Conservation (phyloP, 1,140 invertebrate genomes). For the Orussus abietinus region DNA sequence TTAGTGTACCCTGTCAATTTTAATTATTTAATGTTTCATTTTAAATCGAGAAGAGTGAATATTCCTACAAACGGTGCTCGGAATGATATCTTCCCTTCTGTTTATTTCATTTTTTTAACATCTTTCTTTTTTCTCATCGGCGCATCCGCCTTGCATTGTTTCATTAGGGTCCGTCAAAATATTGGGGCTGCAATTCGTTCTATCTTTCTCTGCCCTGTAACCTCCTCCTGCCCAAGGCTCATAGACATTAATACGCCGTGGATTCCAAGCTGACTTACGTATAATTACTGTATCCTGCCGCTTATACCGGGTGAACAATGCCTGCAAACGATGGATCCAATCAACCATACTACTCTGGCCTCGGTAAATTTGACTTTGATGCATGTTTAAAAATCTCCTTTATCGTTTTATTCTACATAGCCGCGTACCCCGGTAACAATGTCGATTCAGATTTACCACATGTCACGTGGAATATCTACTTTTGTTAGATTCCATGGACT, state of each 20-base stretch:
- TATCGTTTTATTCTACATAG: too few relatives aligned
- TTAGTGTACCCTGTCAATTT: too few relatives aligned
- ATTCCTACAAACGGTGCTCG: too few relatives aligned
- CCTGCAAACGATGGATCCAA: too few relatives aligned
- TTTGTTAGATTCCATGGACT: too few relatives aligned
- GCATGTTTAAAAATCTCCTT: too few relatives aligned
- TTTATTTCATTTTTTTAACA: not conserved
- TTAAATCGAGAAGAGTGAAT: slow-evolving; percentile 19
- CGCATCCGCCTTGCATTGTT: slow-evolving; percentile 24
- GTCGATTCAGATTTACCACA: too few relatives aligned
- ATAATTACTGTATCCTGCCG: slow-evolving; percentile 21
- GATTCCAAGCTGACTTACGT: slow-evolving; percentile 21
- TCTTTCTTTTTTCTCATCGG: not conserved
- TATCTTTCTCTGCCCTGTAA: slow-evolving; percentile 15
- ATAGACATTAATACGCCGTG: slow-evolving; percentile 16
- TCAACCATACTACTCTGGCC: too few relatives aligned
- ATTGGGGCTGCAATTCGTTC: slow-evolving; percentile 18
- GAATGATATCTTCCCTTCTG: slow-evolving; percentile 26
- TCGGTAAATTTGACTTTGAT: too few relatives aligned
- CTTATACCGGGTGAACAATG: slow-evolving; percentile 26
- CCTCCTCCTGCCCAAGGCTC: slow-evolving; percentile 24
- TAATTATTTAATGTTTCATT: too few relatives aligned
- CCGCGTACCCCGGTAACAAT: too few relatives aligned
- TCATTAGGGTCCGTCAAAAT: slow-evolving; percentile 24
- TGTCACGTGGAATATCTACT: too few relatives aligned